These are phyloP conservation scores for Caenorhabditis panamensis DNA, from an alignment of 2,888 invertebrate genomes.

Conservation along the genomic window DNA sequence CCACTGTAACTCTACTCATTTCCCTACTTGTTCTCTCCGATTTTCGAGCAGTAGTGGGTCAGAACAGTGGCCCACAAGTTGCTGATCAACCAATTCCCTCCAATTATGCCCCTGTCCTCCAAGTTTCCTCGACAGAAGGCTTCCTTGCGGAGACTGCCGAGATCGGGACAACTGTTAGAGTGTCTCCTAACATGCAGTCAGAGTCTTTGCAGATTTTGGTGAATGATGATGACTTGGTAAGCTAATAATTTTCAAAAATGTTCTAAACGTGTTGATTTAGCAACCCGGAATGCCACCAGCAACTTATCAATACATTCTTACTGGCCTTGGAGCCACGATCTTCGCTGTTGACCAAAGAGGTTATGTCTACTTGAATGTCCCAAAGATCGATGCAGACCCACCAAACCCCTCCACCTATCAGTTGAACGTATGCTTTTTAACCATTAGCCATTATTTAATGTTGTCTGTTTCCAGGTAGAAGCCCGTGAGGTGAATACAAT, in stretches of 20 bases:
- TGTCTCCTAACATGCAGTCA: constrained; percentile 72
- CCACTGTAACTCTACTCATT: not conserved
- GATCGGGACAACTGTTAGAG: constrained; percentile 79
- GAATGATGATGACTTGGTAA: constrained; percentile 80
- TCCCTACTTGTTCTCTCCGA: constrained; percentile 6
- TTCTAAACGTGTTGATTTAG: constrained; percentile 64
- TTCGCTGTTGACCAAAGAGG: constrained; percentile 81
- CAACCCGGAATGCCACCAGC: constrained; percentile 81
- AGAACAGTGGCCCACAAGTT: constrained; percentile 16
- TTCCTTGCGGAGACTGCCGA: constrained; percentile 78
- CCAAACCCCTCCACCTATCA: constrained; percentile 78
- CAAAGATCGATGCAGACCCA: constrained; percentile 77
- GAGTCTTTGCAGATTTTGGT: constrained; percentile 80
- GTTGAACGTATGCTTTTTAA: constrained; percentile 71
- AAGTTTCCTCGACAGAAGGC: constrained; percentile 79
- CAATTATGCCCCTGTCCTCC: constrained; percentile 65
- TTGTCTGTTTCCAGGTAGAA: constrained; percentile 75
- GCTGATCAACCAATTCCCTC: constrained; percentile 50
- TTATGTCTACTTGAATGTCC: constrained; percentile 79
- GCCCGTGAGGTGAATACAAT: constrained; percentile 80
- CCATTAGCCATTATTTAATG: not conserved
- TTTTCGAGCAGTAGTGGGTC: too few species aligned
- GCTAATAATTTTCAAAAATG: constrained; percentile 7
- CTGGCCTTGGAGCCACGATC: constrained; percentile 80
- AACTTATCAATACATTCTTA: constrained; percentile 81